Percentiles rank a stretch among this genome's conserved stretches.
phyloP scores from a whole-genome alignment of 2,888 invertebrate species.

The Myopa tessellatipennis region DNA sequence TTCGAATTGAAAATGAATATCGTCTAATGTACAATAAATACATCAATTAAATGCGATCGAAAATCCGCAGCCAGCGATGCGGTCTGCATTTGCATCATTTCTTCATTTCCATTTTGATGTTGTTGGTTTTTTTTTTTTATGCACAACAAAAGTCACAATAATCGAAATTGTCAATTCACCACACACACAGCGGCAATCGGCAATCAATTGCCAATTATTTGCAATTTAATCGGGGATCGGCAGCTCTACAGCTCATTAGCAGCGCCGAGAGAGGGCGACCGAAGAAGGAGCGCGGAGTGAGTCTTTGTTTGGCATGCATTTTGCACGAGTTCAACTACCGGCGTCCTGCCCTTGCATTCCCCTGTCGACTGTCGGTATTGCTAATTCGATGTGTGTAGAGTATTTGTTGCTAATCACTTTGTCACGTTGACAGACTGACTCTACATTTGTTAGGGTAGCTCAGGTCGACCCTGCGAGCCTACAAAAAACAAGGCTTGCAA shows the following conservation, averaged over 20 bases:
- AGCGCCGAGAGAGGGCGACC: neutral
- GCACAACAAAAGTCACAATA: neutral
- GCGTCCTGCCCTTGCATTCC: neutral
- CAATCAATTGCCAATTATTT: constrained; percentile 39
- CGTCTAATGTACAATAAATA: too few relatives aligned
- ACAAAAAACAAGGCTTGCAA: neutral
- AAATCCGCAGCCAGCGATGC: too few relatives aligned
- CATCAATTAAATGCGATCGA: too few relatives aligned
- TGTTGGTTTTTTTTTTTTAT: neutral
- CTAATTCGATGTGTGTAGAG: constrained; percentile 27
- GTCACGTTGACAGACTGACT: constrained; percentile 7
- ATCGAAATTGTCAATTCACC: constrained; percentile 1
- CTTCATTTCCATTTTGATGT: neutral
- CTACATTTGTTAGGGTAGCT: neutral
- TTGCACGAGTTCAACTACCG: neutral
- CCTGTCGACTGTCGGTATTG: constrained; percentile 9
- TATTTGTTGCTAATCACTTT: constrained; percentile 33
- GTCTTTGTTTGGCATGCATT: constrained; percentile 4
- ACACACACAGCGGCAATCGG: neutral
- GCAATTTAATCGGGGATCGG: constrained; percentile 36
- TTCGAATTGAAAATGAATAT: too few relatives aligned
- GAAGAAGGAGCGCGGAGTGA: neutral
- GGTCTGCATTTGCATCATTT: too few relatives aligned
- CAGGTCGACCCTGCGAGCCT: neutral
- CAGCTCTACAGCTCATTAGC: constrained; percentile 27